Percentiles rank a stretch among this genome's conserved stretches.
phyloP scores from a whole-genome alignment of 2,113 vertebrate species.

The Maccullochella peelii region DNA sequence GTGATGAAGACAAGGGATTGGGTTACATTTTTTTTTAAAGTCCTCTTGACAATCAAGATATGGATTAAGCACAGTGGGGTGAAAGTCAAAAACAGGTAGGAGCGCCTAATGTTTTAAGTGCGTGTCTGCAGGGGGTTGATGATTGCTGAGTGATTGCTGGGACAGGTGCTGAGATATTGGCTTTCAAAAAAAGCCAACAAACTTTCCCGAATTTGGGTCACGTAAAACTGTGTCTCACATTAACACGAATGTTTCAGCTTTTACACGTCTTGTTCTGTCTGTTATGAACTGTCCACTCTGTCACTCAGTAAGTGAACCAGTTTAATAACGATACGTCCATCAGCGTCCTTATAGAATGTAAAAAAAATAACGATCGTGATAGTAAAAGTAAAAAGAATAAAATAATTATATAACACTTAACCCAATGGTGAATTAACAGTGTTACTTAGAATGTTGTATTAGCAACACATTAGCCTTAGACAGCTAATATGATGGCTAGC shows the following conservation, averaged over 20 bases:
- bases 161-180: not conserved
- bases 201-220: not conserved
- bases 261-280: not conserved
- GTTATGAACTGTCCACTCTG: not conserved
- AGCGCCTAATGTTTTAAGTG: not conserved
- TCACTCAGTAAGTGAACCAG: no score
- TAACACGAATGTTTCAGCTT: not conserved
- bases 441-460: not conserved
- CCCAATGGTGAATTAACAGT: not conserved
- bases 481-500: not conserved
- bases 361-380: no score
- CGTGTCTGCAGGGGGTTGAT: constrained; percentile 23
- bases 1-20: not conserved
- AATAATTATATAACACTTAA: no score
- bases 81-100: not conserved
- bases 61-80: not conserved
- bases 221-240: not conserved
- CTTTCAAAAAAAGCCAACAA: not conserved
- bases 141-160: not conserved
- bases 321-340: no score
- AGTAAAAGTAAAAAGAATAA: no score
- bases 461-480: constrained; percentile 1
- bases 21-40: not conserved
- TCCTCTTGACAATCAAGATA: constrained; percentile 14
- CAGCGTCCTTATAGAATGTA: no score